These are phyloP conservation scores for Sinella curviseta DNA, from an alignment of 1,140 invertebrate species.

Conservation along the genomic window DNA sequence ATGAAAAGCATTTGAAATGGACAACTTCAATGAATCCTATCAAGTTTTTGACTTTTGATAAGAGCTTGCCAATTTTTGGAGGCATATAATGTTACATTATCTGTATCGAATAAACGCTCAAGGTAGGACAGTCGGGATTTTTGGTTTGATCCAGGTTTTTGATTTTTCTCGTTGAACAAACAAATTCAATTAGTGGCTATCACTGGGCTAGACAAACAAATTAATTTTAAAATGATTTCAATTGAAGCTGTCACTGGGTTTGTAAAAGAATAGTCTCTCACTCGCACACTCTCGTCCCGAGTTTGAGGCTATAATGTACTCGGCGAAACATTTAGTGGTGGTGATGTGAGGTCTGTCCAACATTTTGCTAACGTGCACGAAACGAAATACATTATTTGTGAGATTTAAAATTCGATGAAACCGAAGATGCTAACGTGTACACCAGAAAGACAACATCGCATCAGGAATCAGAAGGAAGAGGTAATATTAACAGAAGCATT, in stretches of 20 bases:
- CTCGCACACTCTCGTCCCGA: background rate
- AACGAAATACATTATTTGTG: background rate
- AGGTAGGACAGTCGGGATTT: too few relatives aligned
- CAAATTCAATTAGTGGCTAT: conserved; percentile 24
- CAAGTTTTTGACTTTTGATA: background rate
- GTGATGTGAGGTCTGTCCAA: background rate
- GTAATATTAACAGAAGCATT: background rate
- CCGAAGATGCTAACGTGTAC: background rate
- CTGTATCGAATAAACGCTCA: too few relatives aligned
- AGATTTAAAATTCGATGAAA: background rate
- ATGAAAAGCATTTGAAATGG: background rate
- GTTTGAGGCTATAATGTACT: background rate
- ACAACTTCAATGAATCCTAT: too few relatives aligned
- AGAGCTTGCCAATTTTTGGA: background rate
- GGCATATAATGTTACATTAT: too few relatives aligned
- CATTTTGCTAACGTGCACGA: background rate
- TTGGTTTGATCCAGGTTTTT: too few relatives aligned
- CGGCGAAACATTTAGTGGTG: background rate
- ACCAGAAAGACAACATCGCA: background rate
- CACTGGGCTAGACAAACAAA: conserved; percentile 12
- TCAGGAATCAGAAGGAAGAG: background rate
- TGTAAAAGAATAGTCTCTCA: conserved; percentile 3
- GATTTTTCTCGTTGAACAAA: conserved; percentile 1
- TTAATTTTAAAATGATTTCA: conserved; percentile 24
- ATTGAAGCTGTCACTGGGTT: conserved; percentile 17